These are phyloP conservation scores for Arenaria interpres DNA, from an alignment of 2,113 vertebrate species.

Conservation along the genomic window DNA sequence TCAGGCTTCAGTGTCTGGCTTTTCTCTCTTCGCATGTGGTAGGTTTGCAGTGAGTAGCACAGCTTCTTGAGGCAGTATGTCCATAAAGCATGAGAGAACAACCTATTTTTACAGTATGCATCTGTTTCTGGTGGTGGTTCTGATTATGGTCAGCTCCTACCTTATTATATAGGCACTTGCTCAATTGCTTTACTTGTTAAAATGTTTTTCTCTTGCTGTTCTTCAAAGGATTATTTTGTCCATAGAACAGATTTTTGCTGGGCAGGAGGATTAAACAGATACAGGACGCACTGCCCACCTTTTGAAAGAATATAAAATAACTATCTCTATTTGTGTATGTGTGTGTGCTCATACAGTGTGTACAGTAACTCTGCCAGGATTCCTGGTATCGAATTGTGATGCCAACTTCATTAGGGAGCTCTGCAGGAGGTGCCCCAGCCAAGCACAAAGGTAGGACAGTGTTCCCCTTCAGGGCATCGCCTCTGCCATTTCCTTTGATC, in stretches of 20 bases:
- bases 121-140: background rate
- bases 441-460: background rate
- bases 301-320: background rate
- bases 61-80: background rate
- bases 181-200: background rate
- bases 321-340: background rate
- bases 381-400: background rate
- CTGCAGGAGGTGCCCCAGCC: background rate
- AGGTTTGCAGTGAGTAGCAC: background rate
- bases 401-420: background rate
- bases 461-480: background rate
- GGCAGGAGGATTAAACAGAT: background rate
- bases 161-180: background rate
- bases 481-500: background rate
- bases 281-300: background rate
- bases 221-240: conserved; percentile 1
- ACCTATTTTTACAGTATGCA: background rate
- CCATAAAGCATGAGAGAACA: background rate
- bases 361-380: background rate
- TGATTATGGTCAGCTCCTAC: background rate
- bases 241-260: background rate
- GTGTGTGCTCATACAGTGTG: background rate
- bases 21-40: background rate
- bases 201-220: background rate
- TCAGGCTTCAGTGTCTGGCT: background rate